Evolutionary conservation across 2,797 vertebrate species (phyloP), one percentile per base, ranked within the genome.

Genomic region (Ataeniobius toweri): DNA sequence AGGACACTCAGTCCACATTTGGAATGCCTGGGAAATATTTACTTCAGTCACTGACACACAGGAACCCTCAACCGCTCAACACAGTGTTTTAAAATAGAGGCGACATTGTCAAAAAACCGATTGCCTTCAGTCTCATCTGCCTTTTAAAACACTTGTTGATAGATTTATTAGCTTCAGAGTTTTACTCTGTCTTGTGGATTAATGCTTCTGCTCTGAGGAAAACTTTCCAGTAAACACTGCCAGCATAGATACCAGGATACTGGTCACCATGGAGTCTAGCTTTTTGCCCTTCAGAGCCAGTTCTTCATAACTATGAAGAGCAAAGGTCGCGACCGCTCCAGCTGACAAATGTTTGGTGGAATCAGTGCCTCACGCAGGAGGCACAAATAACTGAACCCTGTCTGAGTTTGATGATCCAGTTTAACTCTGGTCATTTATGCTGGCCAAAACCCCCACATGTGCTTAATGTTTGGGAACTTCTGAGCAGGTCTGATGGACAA

Each of bases 21-120:
- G 92, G 92, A 92, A 93, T 93, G 88, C 91, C 89, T n/a, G 82
- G 88, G 85, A 93, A 91, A 93, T 86, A 87, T 91, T 93, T 89
- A 83, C 85, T 76, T 80, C 80, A 88, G 87, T 75, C 85, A 80
- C 73, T 77, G 79, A 83, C 84, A 82, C 84, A 82, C 82, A 77
- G 78, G 83, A 87, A 85, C 85, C 87, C 71, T 20, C 59, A 50
- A 39, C 70, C 22, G 67, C 73, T 90, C 86, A 83, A 77, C 58
- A 22, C 81, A 7, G 71, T 4, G 46, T 80, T 88, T 86, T 90
- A 89, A 91, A 92, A 91, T 90, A 90, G 89, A 77, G 56, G 71
- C 50, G 26, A 80, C 74, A 46, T 77, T 75, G 69, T 83, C 77
- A 73, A 61, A 80, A 72, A 41, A 12, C 4, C 73, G 89, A 85